Conservation (phyloP, 2,888 invertebrate species). For the Spialia ferax region DNA sequence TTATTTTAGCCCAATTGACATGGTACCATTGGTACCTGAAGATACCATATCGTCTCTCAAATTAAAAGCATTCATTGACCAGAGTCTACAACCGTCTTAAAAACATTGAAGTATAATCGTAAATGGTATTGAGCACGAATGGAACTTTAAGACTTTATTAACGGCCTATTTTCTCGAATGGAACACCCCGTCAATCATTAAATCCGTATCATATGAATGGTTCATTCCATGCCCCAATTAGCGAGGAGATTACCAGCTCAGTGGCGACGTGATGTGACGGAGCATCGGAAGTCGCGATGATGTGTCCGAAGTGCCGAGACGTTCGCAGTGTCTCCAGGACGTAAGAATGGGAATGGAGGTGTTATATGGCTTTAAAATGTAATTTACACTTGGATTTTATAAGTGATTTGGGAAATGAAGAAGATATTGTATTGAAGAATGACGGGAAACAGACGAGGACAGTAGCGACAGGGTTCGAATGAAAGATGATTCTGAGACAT, state of each 20-base stretch:
- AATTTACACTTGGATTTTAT: too few species aligned
- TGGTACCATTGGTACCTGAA: too few species aligned
- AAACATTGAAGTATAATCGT: neutral
- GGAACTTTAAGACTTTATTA: neutral
- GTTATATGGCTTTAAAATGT: neutral
- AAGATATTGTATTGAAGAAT: too few species aligned
- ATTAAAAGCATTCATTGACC: neutral
- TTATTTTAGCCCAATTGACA: too few species aligned
- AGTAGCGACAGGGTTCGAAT: too few species aligned
- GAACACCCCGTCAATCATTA: conserved; percentile 6
- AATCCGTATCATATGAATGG: conserved; percentile 6
- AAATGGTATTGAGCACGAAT: neutral
- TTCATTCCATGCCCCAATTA: conserved; percentile 1
- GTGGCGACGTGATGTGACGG: neutral
- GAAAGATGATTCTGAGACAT: too few species aligned
- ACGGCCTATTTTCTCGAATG: neutral
- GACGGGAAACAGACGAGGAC: too few species aligned
- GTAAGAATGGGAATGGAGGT: neutral
- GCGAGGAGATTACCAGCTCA: neutral
- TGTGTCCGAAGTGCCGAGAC: neutral
- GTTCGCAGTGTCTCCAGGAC: too few species aligned
- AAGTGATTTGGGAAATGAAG: too few species aligned
- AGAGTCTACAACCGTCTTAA: neutral
- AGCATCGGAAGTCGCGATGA: neutral
- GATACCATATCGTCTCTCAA: too few species aligned